Percentiles rank a stretch among this genome's conserved stretches.
Evolutionary conservation across 2,888 invertebrate genomes (phyloP).

Genomic region (Cephus runcator): DNA sequence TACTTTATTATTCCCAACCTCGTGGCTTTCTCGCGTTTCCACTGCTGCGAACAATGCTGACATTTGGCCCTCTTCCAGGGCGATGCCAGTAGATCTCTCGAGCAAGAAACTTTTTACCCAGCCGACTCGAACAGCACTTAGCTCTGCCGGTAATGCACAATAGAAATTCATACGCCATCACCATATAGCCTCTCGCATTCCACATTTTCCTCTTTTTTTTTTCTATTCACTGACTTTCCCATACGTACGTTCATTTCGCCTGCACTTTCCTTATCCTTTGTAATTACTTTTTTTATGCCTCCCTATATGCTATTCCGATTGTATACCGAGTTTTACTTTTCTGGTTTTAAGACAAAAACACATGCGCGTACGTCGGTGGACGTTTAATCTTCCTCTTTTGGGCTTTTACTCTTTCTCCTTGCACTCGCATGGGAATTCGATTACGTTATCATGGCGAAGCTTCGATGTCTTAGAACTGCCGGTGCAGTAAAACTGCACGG

Average conservation of each 20-base stretch:
- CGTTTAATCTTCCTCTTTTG: background rate
- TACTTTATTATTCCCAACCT: constrained; percentile 1
- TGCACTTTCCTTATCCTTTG: background rate
- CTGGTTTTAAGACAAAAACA: background rate
- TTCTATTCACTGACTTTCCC: background rate
- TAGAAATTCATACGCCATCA: constrained; percentile 43
- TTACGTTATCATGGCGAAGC: background rate
- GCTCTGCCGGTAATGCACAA: constrained; percentile 37
- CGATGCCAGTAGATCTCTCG: constrained; percentile 16
- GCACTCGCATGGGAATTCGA: background rate
- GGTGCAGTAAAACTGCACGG: background rate
- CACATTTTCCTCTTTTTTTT: background rate
- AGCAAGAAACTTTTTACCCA: constrained; percentile 27
- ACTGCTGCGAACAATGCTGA: constrained; percentile 28
- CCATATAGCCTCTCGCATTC: background rate
- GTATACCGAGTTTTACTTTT: background rate
- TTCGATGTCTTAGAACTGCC: background rate
- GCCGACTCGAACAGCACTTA: constrained; percentile 21
- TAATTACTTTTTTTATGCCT: background rate
- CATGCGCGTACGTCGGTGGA: background rate
- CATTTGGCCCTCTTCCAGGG: constrained; percentile 33
- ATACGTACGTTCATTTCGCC: background rate
- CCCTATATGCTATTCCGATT: background rate
- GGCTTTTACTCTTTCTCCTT: background rate
- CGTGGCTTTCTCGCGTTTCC: constrained; percentile 9